Evolutionary conservation across 2,113 vertebrate species (phyloP).

Genomic region (Clarias macrocephalus): DNA sequence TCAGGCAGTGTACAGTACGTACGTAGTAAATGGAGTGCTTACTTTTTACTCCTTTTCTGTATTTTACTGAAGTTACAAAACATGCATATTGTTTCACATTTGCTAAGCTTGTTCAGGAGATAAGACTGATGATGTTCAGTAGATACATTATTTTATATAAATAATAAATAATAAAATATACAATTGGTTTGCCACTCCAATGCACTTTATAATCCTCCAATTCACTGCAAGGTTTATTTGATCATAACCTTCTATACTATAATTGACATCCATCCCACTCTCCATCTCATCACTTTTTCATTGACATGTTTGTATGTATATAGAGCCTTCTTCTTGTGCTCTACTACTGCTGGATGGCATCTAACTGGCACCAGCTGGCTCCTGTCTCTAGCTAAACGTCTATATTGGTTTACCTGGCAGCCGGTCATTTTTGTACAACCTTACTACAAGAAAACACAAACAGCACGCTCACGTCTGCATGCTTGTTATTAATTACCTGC

Average conservation of each 20-base stretch:
- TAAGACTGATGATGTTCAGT: neutral
- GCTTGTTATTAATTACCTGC: constrained; percentile 67
- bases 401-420: constrained; percentile 68
- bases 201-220: neutral
- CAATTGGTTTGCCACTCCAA: neutral
- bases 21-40: neutral
- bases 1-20: neutral
- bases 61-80: neutral
- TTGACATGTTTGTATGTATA: neutral
- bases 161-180: too few species aligned
- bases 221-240: neutral
- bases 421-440: constrained; percentile 64
- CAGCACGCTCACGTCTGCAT: constrained; percentile 60
- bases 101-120: neutral
- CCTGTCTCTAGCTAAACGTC: constrained; percentile 63
- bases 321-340: neutral
- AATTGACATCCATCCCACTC: constrained; percentile 4
- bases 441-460: constrained; percentile 65
- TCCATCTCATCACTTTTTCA: neutral
- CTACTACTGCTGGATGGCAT: constrained; percentile 38
- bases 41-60: neutral
- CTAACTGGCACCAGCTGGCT: constrained; percentile 69
- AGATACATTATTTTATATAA: constrained; percentile 14
- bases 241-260: neutral
- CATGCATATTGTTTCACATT: neutral